Evolutionary conservation across 2,797 vertebrate species (phyloP), one percentile per base, ranked within the genome.

Genomic region (Gephyroberyx darwinii): DNA sequence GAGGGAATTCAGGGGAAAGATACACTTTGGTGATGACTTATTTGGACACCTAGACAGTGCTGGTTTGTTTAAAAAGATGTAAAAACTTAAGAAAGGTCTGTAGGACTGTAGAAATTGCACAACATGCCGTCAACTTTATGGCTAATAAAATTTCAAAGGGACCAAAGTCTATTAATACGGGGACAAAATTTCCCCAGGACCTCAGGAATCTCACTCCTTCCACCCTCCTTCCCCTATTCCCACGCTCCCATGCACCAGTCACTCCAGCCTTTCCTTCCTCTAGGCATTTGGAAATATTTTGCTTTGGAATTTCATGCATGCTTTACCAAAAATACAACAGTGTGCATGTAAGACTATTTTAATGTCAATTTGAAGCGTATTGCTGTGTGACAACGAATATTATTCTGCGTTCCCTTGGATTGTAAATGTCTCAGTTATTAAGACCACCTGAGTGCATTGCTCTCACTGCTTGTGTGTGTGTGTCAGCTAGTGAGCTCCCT

Each of bases 141-240:
- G 96, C 94, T 95, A 95, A 96, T 97, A 97, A 96, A 95, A 96
- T 96, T 95, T 96, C 95, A 96, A 97, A 96, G 95, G 94, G 84
- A 91, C 92, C 90, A 91, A 93, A 95, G 94, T 94, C 94, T 94
- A 95, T 96, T 95, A 96, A 96, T 95, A 95, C 92, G 55, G 81
- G 87, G 90, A 91, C 93, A 92, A 94, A 92, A 95, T 94, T 93
- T 95, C 92, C 89, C 90, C 92, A 84, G 92, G 90, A 91, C 91
- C 89, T 92, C 88, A 91, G 91, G 93, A 93, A 95, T 94, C 92
- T 94, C 93, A 82, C 92, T 91, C 92, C 89, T 90, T 92, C 83
- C 89, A 87, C 86, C 86, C 88, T 91, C 80, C 86, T 79, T 88
- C 84, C 88, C 86, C 82, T 89, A 84, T 94, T 95, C 94, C 93